Evolutionary conservation across 2,113 vertebrate species (phyloP).

Genomic region (Psilopsiagon aurifrons): DNA sequence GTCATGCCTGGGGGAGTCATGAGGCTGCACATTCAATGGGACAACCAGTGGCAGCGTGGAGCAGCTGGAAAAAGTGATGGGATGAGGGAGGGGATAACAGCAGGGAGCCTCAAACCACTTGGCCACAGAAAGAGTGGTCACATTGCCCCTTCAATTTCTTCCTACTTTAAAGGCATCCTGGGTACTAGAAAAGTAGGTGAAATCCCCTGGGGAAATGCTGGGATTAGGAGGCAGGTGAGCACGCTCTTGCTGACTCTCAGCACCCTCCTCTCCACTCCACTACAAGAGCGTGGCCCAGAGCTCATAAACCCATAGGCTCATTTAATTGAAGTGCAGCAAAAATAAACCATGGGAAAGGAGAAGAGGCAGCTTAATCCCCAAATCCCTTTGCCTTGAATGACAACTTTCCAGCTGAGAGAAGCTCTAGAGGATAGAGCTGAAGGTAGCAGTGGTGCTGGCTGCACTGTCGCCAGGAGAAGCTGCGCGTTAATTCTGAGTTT

Average conservation of each 20-base stretch:
- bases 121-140: neutral
- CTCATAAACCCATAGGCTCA: neutral
- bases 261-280: neutral
- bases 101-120: neutral
- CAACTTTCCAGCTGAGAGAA: neutral
- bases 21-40: accelerated
- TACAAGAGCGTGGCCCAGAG: neutral
- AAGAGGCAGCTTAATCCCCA: slow-evolving; percentile 20
- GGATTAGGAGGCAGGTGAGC: neutral
- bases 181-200: neutral
- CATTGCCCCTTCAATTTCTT: neutral
- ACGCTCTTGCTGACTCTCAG: neutral
- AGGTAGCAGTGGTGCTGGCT: neutral
- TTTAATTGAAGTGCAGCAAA: neutral
- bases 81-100: neutral
- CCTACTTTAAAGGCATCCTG: neutral
- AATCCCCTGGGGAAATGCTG: neutral
- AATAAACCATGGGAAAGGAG: neutral
- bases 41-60: accelerated
- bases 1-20: neutral
- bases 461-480: neutral
- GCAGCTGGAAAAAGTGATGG: neutral
- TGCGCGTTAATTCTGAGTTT: neutral
- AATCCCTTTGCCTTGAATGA: neutral
- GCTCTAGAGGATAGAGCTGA: neutral